These are phyloP conservation scores for Megaceryle maxima DNA, from an alignment of 2,113 vertebrate genomes.

Conservation along the genomic window DNA sequence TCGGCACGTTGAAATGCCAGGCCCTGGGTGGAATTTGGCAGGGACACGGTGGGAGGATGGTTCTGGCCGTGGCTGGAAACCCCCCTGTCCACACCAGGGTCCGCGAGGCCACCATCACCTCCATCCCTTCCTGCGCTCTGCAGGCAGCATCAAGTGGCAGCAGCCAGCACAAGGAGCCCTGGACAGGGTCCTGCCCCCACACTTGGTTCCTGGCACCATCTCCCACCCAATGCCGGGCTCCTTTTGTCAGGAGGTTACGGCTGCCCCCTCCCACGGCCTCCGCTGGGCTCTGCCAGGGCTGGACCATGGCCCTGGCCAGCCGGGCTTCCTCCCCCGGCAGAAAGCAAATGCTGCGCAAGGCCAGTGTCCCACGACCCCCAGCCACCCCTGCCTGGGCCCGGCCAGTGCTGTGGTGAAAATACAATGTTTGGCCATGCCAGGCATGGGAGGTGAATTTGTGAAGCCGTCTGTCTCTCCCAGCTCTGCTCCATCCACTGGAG, in stretches of 20 bases:
- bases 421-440: neutral
- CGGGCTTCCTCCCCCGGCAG: neutral
- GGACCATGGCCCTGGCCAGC: neutral
- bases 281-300: constrained; percentile 42
- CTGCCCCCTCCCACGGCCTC: constrained; percentile 63
- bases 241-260: constrained; percentile 66
- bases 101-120: neutral
- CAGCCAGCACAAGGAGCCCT: neutral
- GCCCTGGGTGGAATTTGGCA: neutral
- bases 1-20: constrained; percentile 11
- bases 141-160: neutral
- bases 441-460: neutral
- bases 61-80: neutral
- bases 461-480: neutral
- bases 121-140: accelerated
- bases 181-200: neutral
- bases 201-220: constrained; percentile 16
- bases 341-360: neutral
- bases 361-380: neutral
- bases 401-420: neutral
- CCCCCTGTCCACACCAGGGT: accelerated
- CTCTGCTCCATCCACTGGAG: neutral
- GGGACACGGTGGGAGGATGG: neutral
- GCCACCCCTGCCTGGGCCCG: neutral
- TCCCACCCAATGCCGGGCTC: constrained; percentile 32